Conservation (phyloP, 2,888 invertebrate species). For the Flabesymbios commensalis region DNA sequence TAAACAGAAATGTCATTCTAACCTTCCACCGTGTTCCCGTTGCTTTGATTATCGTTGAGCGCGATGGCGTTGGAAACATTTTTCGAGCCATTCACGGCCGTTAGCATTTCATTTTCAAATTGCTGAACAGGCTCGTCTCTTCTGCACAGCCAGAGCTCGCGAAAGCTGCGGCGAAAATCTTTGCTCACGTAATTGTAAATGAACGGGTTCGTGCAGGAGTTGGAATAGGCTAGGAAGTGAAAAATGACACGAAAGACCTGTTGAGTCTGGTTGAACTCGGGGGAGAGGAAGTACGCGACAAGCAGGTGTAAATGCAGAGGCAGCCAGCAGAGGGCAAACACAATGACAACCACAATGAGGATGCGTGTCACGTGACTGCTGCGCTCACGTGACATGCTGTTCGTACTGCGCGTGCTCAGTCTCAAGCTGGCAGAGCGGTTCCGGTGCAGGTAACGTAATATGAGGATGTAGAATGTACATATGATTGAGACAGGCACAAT, state of each 20-base stretch:
- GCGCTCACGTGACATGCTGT: no score
- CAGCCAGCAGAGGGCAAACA: constrained; percentile 92
- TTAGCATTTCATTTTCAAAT: no score
- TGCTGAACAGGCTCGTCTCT: no score
- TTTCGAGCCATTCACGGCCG: no score
- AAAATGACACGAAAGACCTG: constrained; percentile 22
- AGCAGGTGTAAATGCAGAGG: constrained; percentile 72
- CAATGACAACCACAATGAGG: constrained; percentile 87
- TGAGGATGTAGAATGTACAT: constrained; percentile 14
- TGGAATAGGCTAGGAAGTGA: constrained; percentile 30
- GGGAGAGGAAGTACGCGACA: constrained; percentile 25
- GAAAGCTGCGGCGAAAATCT: constrained; percentile 24
- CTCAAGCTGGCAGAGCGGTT: neutral
- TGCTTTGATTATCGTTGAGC: no score
- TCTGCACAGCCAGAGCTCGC: no score
- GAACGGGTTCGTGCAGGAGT: constrained; percentile 33
- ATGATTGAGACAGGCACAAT: constrained; percentile 4
- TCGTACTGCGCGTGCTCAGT: no score
- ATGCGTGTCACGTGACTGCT: no score
- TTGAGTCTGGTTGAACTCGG: no score
- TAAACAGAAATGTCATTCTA: no score
- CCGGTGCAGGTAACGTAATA: constrained; percentile 3
- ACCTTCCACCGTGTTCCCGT: no score
- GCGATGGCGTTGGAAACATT: no score
- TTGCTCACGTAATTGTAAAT: constrained; percentile 30